Evolutionary conservation across 2,113 vertebrate species (phyloP).

Genomic region (Brachypodius melanocephalos): DNA sequence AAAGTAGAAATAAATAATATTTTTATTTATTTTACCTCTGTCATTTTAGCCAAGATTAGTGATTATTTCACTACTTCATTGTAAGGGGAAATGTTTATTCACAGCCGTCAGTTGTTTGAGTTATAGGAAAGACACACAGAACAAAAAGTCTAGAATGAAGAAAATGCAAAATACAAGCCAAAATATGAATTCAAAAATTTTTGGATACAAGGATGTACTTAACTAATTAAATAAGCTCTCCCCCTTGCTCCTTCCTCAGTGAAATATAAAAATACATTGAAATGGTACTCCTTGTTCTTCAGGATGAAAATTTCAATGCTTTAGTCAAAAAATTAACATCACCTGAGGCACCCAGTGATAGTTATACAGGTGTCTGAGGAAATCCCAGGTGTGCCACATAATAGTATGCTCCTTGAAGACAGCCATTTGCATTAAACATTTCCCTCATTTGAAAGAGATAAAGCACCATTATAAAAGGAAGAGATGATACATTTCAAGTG

Average conservation of each 20-base stretch:
- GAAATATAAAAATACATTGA: neutral
- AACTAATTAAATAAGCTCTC: neutral
- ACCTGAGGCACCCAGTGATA: neutral
- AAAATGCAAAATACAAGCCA: neutral
- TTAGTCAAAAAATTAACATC: neutral
- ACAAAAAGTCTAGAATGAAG: neutral
- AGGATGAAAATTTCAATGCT: neutral
- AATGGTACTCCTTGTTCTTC: neutral
- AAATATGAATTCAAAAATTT: neutral
- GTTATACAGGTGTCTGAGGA: neutral
- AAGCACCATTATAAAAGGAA: slow-evolving; percentile 17
- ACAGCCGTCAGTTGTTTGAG: neutral
- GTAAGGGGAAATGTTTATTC: neutral
- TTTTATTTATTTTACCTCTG: neutral
- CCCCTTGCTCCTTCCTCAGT: rapidly evolving
- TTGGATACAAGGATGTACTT: neutral
- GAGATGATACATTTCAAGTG: neutral
- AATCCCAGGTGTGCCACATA: neutral
- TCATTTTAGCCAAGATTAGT: neutral
- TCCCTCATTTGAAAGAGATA: slow-evolving; percentile 15
- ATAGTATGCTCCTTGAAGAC: neutral
- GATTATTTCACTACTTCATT: neutral
- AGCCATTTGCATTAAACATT: slow-evolving; percentile 19
- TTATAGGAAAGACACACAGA: neutral
- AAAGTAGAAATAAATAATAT: neutral